Evolutionary conservation across 2,113 vertebrate genomes (phyloP), one percentile per base, ranked within the genome.

Genomic region (Anolis sagrei): DNA sequence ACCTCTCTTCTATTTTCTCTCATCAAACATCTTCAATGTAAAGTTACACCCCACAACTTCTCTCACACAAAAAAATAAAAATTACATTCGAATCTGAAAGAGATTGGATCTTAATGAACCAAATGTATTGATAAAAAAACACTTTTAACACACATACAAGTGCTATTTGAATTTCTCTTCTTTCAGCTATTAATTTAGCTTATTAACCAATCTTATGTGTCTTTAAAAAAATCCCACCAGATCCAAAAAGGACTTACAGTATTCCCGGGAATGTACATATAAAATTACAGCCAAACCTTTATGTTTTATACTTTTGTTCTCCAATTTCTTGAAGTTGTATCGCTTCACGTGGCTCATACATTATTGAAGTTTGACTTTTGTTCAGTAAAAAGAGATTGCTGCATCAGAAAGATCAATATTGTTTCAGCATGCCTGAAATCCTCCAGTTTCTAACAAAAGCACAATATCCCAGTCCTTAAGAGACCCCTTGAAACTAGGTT

Each of bases 11-110:
- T 54, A 3, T 74, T 72, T 29, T 61, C 51, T 61, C 32, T 51
- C 32, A 58, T 72, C 81, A 61, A 32, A 32, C n/a, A n/a, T 8
- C 11, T 69, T 62, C 32, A 79, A 32, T 13, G 36, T 18, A 27
- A 61, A 79, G 21, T 79, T 62, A 61, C 73, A 83, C 18, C 27
- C 68, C 83, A 81, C 92, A 84, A 19, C 3, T 29, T 32, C 36
- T 13, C 14, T 73, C 14, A 25, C 29, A 49, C 27, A 58, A 7
- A 32, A n/a, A 18, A 27, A n/a, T 69, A 18, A 32, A 58, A 58
- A 72, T 16, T 23, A 29, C 34, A 32, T 9, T 25, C 48, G 21
- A 29, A 19, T 10, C 32, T 27, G 32, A 25, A 25, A 3, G 4
- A 23, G 29, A 27, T 10, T 49, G 3, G 62, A 36, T 19, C 32